Evolutionary conservation across 1,140 invertebrate genomes (phyloP).

Genomic region (Drosophila littoralis): DNA sequence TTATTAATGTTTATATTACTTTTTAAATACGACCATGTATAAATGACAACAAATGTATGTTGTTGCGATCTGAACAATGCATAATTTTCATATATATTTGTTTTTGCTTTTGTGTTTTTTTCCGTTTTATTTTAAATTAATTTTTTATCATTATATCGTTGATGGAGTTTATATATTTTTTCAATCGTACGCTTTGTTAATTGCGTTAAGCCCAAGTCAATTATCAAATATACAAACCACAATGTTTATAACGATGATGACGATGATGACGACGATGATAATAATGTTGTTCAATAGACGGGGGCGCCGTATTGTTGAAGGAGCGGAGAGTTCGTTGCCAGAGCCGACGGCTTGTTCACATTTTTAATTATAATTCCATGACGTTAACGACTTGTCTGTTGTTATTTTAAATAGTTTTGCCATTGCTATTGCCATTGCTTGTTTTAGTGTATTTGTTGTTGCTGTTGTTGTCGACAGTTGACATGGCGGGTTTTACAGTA

Average conservation of each 20-base stretch:
- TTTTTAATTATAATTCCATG: conserved; percentile 58
- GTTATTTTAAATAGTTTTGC: conserved; percentile 39
- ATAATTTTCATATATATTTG: conserved; percentile 10
- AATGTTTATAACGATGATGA: conserved; percentile 7
- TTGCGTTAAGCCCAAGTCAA: conserved; percentile 71
- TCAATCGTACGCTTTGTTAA: conserved; percentile 65
- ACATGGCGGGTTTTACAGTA: conserved; percentile 38
- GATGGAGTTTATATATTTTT: conserved; percentile 44
- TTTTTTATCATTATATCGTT: conserved; percentile 26
- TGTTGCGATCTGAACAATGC: conserved; percentile 29
- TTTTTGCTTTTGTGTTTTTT: conserved; percentile 11
- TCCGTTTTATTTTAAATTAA: conserved; percentile 9
- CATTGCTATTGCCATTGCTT: conserved; percentile 32
- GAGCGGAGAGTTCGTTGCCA: conserved; percentile 30
- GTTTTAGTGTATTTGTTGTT: conserved; percentile 28
- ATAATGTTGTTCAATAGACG: conserved; percentile 12
- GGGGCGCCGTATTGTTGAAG: neutral
- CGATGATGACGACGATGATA: conserved; percentile 11
- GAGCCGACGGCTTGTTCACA: conserved; percentile 40
- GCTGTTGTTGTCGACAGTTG: conserved; percentile 35
- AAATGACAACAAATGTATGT: conserved; percentile 21
- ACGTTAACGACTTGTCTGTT: conserved; percentile 51
- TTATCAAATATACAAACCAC: conserved; percentile 56
- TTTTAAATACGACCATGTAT: conserved; percentile 36
- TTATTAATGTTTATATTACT: conserved; percentile 45